Conservation (phyloP, 2,113 vertebrate species). For the Nestor notabilis region DNA sequence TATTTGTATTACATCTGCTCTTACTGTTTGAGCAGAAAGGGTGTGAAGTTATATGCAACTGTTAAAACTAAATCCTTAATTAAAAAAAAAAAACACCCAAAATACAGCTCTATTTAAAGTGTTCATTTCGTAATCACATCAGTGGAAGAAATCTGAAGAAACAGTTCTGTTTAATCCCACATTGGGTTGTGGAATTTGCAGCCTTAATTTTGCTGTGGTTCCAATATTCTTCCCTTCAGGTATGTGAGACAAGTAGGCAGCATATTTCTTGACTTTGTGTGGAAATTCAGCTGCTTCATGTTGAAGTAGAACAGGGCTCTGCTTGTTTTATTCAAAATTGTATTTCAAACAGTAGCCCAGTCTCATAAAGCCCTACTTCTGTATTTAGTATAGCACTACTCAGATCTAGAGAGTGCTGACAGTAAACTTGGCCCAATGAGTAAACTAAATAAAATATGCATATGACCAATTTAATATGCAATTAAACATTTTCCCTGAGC, state of each 20-base stretch:
- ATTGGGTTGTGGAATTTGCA: neutral
- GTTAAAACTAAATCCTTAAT: neutral
- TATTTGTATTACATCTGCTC: neutral
- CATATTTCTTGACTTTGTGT: neutral
- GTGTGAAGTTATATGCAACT: neutral
- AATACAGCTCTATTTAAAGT: neutral
- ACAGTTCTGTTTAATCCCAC: neutral
- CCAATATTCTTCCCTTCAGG: neutral
- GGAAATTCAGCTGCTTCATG: neutral
- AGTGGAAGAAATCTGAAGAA: neutral
- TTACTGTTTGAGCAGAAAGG: neutral
- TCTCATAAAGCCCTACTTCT: neutral
- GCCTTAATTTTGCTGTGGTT: neutral
- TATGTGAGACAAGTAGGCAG: neutral
- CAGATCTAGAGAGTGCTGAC: neutral
- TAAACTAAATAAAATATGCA: conserved; percentile 42
- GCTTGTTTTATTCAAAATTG: neutral
- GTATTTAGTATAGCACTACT: neutral
- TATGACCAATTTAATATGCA: conserved; percentile 47
- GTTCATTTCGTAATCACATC: neutral
- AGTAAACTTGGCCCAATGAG: conserved; percentile 21
- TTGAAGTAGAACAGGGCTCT: neutral
- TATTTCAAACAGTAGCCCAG: neutral
- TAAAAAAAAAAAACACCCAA: too few relatives aligned
- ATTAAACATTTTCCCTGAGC: conserved; percentile 47